Evolutionary conservation across 2,113 vertebrate species (phyloP).

Genomic region (Ceyx melanurus): DNA sequence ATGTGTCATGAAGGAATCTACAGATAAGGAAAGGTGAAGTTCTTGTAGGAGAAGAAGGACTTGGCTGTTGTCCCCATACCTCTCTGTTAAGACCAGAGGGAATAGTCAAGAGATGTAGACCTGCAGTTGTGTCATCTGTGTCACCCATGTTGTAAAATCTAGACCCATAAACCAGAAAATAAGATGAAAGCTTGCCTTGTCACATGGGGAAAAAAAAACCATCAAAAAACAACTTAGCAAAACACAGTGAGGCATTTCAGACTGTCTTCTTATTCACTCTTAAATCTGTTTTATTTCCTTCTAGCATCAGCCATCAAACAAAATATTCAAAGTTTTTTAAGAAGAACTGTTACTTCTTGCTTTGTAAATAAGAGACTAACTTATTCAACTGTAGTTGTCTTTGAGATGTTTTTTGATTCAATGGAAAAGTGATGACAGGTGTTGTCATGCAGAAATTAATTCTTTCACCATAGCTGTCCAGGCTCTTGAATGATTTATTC

Average conservation of each 20-base stretch:
- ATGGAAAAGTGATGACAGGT: constrained; percentile 57
- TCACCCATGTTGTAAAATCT: not conserved
- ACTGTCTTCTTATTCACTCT: not conserved
- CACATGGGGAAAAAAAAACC: not conserved
- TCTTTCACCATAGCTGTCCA: constrained; percentile 51
- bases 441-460: constrained; percentile 57
- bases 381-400: constrained; percentile 19
- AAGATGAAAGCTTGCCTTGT: not conserved
- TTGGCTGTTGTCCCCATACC: not conserved
- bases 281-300: not conserved
- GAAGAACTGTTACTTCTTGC: not conserved
- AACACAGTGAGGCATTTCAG: not conserved
- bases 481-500: constrained; percentile 48
- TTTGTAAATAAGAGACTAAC: constrained; percentile 31
- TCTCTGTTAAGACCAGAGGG: not conserved
- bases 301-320: constrained; percentile 7
- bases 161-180: not conserved
- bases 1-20: not conserved
- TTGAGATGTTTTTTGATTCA: constrained; percentile 39
- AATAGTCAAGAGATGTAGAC: not conserved
- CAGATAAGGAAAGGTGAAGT: not conserved
- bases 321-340: constrained; percentile 3
- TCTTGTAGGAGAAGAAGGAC: not conserved
- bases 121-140: not conserved
- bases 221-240: not conserved